These are phyloP conservation scores for Microctonus brassicae DNA, from an alignment of 2,888 invertebrate species.

Conservation along the genomic window DNA sequence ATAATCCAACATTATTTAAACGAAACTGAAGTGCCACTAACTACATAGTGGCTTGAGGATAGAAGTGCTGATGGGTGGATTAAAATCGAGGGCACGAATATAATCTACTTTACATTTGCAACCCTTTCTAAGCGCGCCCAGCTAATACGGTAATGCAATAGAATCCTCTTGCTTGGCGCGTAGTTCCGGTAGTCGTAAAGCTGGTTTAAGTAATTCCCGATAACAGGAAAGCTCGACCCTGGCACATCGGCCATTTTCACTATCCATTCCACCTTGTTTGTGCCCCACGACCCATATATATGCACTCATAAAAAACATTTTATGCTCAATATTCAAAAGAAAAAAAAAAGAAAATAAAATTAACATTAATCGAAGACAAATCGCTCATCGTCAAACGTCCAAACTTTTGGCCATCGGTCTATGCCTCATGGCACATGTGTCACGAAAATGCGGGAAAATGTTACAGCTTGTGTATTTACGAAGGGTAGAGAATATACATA, in stretches of 20 bases:
- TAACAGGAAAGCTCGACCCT: conserved; percentile 55
- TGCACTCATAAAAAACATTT: neutral
- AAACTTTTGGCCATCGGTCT: conserved; percentile 55
- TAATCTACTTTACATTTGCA: conserved; percentile 66
- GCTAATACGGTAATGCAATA: conserved; percentile 68
- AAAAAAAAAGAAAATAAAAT: neutral
- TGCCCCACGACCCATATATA: neutral
- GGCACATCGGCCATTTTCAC: conserved; percentile 10
- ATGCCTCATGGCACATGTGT: conserved; percentile 53
- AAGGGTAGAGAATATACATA: conserved; percentile 22
- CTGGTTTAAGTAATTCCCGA: conserved; percentile 67
- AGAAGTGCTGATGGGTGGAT: conserved; percentile 54
- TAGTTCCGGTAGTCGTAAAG: conserved; percentile 66
- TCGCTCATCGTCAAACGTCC: conserved; percentile 53
- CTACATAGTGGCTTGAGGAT: neutral
- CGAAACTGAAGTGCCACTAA: conserved; percentile 22
- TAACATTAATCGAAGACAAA: conserved; percentile 50
- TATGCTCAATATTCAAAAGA: conserved; percentile 14
- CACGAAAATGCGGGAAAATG: conserved; percentile 34
- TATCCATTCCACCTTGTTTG: neutral
- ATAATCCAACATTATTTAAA: neutral
- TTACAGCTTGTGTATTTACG: conserved; percentile 21
- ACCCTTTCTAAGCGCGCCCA: conserved; percentile 64
- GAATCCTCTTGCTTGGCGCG: conserved; percentile 56
- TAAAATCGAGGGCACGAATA: conserved; percentile 57